These are phyloP conservation scores for Psylliodes chrysocephalus DNA, from an alignment of 2,888 invertebrate species.

Conservation along the genomic window DNA sequence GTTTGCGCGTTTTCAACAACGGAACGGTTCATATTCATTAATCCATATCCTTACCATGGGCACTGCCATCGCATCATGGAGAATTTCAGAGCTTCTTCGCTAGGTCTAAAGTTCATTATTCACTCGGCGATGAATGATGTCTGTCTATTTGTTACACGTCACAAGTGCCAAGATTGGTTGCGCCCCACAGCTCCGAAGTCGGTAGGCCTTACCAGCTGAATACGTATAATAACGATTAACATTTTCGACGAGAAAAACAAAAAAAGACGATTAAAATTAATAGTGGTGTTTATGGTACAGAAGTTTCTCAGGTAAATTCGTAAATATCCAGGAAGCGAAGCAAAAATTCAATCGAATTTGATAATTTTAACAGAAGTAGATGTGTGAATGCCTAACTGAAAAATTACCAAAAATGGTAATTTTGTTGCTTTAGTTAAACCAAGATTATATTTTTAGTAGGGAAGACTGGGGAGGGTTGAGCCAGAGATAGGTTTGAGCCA, in stretches of 20 bases:
- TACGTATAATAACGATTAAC: constrained; percentile 12
- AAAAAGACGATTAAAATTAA: constrained; percentile 1
- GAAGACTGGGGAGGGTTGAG: too few relatives aligned
- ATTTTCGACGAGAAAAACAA: constrained; percentile 2
- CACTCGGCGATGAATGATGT: constrained; percentile 61
- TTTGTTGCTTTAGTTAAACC: too few relatives aligned
- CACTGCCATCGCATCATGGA: background rate
- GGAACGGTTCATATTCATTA: background rate
- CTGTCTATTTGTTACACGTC: constrained; percentile 63
- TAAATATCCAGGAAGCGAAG: too few relatives aligned
- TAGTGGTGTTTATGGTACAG: background rate
- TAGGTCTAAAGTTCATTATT: constrained; percentile 51
- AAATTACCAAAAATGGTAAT: too few relatives aligned
- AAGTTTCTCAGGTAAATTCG: too few relatives aligned
- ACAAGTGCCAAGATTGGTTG: constrained; percentile 61
- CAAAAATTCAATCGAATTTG: too few relatives aligned
- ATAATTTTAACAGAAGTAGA: too few relatives aligned
- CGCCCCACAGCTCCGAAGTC: constrained; percentile 61
- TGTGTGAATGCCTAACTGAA: too few relatives aligned
- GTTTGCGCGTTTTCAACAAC: too few relatives aligned
- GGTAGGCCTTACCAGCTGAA: constrained; percentile 52
- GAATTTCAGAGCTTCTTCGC: constrained; percentile 11
- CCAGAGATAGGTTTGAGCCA: too few relatives aligned
- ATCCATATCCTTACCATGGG: background rate
- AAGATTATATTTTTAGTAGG: too few relatives aligned